These are phyloP conservation scores for Scaptomyza cyrtandrae DNA, from an alignment of 2,888 invertebrate genomes.

Conservation along the genomic window DNA sequence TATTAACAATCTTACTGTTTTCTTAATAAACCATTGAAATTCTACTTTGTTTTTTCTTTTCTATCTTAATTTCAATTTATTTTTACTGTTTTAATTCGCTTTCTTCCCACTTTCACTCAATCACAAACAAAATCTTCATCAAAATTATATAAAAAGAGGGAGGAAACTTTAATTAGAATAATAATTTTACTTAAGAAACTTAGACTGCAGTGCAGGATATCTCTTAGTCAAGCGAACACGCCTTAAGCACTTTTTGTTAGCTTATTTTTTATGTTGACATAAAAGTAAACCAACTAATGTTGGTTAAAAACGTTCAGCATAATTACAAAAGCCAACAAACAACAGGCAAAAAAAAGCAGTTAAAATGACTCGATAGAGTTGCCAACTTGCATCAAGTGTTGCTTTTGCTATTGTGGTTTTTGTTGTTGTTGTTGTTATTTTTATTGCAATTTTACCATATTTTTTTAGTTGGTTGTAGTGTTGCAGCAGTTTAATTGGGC, in stretches of 20 bases:
- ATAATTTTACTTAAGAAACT: not conserved
- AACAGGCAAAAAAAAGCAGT: constrained; percentile 28
- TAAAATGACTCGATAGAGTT: constrained; percentile 32
- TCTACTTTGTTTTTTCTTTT: too few species aligned
- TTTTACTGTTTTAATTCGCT: not conserved
- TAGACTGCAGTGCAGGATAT: not conserved
- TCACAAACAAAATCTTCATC: not conserved
- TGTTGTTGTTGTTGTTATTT: constrained; percentile 10
- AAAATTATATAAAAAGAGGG: too few species aligned
- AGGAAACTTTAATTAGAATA: too few species aligned
- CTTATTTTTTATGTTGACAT: constrained; percentile 20
- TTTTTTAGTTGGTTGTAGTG: constrained; percentile 10
- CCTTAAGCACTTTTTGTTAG: not conserved
- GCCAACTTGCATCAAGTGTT: constrained; percentile 29
- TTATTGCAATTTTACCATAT: constrained; percentile 26
- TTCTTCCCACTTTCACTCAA: not conserved
- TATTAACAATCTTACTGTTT: too few species aligned
- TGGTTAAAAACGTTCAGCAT: constrained; percentile 18
- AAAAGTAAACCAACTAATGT: constrained; percentile 15
- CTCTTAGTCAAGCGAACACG: not conserved
- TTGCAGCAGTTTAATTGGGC: constrained; percentile 61
- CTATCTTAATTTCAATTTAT: not conserved
- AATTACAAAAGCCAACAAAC: constrained; percentile 12
- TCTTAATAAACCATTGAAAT: too few species aligned
- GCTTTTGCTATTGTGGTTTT: not conserved